Base-by-base conservation (phyloP, 2,888 invertebrate species). In the Leptopilina myrica region DNA sequence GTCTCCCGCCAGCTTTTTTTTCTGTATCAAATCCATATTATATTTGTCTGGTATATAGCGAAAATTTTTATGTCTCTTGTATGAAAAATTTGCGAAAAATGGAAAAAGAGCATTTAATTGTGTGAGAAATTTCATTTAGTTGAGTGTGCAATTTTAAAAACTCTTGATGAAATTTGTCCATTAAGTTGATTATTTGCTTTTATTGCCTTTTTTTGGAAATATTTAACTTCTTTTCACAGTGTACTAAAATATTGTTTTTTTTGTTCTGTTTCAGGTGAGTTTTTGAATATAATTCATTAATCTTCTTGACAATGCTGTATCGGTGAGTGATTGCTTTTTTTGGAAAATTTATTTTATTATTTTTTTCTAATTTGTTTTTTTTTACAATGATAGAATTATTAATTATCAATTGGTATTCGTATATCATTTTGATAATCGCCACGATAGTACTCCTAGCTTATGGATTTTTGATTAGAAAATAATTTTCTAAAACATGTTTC, bases 251-350 rank as follows among this genome's bases (percentile, higher is more conserved):
- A 49, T 53, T 73, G 3, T 73, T 20, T 73, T 9, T 73, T 73
- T 73, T 33, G 33, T 1, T 73, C 7, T 73, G 69, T 73, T 73
- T 73, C 69, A 73, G 69, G 69, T 73, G 69, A 73, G 69, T 73
- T 20, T 73, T 8, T 56, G 53, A 5, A n/a, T 73, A 14, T 43
- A n/a, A 69, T 8, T 43, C 7, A 7, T 14, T 53, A 53, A 33
- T 26, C 53, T 0, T 53, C 53, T 33, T 33, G 33, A 33, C 33
- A 73, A 12, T 33, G 69, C 20, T 33, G 26, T 43, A 43, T 53
- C 26, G 69, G 49, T 73, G 26, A 73, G 69, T 8, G 2, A 33
- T 26, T 26, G 7, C 8, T 20, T 56, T 53, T 26, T 64, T 8
- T 11, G 33, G 7, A 8, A 64, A 64, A 26, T n/a, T 4, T 7